Percentiles rank a stretch among this genome's conserved stretches.
phyloP scores from a whole-genome alignment of 1,140 invertebrate genomes.

The Glossosoma conforme region DNA sequence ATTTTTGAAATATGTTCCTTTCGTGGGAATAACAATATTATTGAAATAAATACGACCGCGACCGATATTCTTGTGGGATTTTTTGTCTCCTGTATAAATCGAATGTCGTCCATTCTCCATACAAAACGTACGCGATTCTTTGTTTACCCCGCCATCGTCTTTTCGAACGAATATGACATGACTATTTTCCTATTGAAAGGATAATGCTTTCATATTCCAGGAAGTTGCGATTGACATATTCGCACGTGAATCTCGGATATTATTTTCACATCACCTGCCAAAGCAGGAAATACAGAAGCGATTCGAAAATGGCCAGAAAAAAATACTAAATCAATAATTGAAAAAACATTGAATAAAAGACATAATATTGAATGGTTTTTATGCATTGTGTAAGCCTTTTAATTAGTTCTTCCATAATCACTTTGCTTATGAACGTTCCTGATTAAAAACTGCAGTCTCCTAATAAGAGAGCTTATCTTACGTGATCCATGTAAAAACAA shows the following conservation, averaged over 20 bases:
- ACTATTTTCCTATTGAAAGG: slow-evolving; percentile 8
- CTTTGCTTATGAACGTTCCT: too few relatives aligned
- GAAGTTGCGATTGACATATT: slow-evolving; percentile 14
- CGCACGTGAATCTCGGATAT: slow-evolving; percentile 16
- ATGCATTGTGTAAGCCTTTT: too few relatives aligned
- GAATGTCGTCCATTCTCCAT: slow-evolving; percentile 7
- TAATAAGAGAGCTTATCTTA: too few relatives aligned
- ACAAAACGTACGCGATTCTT: slow-evolving; percentile 4
- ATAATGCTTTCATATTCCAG: slow-evolving; percentile 17
- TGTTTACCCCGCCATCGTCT: not conserved
- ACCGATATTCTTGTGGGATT: slow-evolving; percentile 17
- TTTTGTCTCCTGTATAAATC: slow-evolving; percentile 2
- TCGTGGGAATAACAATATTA: slow-evolving; percentile 31
- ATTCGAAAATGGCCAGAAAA: too few relatives aligned
- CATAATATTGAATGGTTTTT: too few relatives aligned
- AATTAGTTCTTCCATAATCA: too few relatives aligned
- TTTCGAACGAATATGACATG: slow-evolving; percentile 15
- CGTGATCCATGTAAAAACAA: too few relatives aligned
- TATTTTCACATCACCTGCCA: too few relatives aligned
- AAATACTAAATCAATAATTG: too few relatives aligned
- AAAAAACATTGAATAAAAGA: too few relatives aligned
- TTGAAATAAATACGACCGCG: slow-evolving; percentile 25
- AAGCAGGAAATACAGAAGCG: too few relatives aligned
- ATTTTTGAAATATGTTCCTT: slow-evolving; percentile 28
- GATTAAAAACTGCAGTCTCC: too few relatives aligned